A percentile compares a stretch with the other conserved stretches of the same genome.
Evolutionary conservation across 2,797 vertebrate species (phyloP).

Genomic region (Gymnoscopelus braueri): DNA sequence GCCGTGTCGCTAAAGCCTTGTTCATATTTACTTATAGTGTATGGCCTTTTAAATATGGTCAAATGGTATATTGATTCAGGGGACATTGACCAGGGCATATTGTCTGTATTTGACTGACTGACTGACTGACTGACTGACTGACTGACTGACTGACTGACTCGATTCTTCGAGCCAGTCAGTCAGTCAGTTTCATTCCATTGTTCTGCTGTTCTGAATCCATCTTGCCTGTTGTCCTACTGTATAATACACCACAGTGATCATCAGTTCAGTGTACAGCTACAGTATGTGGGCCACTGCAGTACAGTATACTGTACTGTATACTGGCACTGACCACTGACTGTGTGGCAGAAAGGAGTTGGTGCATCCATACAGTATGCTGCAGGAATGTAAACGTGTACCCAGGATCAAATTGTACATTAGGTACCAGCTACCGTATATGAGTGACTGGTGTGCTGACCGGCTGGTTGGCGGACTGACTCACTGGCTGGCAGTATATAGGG

Average conservation of each 20-base stretch:
- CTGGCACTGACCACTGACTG: no score
- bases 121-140: background rate
- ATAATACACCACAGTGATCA: no score
- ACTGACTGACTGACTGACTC: background rate
- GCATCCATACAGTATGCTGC: no score
- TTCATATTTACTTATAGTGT: background rate
- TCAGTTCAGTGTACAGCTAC: no score
- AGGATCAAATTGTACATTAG: no score
- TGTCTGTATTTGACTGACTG: background rate
- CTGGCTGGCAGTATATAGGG: background rate
- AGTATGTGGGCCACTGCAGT: slow-evolving; percentile 1
- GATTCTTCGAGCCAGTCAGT: no score
- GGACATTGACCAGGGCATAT: background rate
- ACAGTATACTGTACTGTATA: background rate
- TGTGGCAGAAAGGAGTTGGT: no score
- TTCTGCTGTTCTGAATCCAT: no score
- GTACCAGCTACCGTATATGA: background rate
- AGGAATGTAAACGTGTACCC: no score
- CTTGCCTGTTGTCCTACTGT: no score
- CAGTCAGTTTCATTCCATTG: no score
- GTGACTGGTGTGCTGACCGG: background rate
- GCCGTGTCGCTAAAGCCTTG: background rate
- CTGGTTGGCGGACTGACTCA: background rate
- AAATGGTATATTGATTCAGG: background rate
- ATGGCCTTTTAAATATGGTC: background rate